Evolutionary conservation across 2,888 invertebrate genomes (phyloP).

Genomic region (Drosophila demipolita): DNA sequence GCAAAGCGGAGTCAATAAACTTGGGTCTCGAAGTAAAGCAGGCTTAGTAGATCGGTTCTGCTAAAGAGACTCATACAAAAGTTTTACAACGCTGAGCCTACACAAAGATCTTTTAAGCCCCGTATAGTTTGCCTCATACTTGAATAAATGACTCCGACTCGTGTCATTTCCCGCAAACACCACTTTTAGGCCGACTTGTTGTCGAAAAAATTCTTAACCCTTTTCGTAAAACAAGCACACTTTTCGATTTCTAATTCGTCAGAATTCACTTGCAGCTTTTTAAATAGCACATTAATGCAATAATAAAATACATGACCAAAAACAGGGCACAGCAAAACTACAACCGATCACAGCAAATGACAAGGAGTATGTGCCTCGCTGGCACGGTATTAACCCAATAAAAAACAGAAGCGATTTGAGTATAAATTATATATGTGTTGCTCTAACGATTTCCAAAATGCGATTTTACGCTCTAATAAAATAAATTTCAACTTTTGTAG

Average conservation of each 20-base stretch:
- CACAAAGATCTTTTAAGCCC: not conserved
- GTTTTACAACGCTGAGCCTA: not conserved
- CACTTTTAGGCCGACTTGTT: not conserved
- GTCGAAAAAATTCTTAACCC: not conserved
- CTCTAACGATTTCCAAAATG: conserved; percentile 39
- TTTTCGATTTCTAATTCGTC: not conserved
- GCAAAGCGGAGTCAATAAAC: not conserved
- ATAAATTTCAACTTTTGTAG: conserved; percentile 56
- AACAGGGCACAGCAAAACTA: not conserved
- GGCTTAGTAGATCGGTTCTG: not conserved
- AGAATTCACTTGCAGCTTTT: not conserved
- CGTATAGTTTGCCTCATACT: not conserved
- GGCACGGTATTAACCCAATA: not conserved
- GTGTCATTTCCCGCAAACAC: too few relatives aligned
- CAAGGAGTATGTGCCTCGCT: too few relatives aligned
- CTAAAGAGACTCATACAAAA: not conserved
- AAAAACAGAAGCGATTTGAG: not conserved
- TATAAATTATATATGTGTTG: conserved; percentile 13
- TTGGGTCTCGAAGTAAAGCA: not conserved
- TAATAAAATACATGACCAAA: not conserved
- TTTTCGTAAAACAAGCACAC: too few relatives aligned
- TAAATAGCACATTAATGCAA: not conserved
- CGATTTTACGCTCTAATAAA: conserved; percentile 77
- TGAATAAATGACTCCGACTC: too few relatives aligned
- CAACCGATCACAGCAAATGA: not conserved